Base-by-base conservation (phyloP, 92 coral and sea anemone species). In the Porites lobata region DNA sequence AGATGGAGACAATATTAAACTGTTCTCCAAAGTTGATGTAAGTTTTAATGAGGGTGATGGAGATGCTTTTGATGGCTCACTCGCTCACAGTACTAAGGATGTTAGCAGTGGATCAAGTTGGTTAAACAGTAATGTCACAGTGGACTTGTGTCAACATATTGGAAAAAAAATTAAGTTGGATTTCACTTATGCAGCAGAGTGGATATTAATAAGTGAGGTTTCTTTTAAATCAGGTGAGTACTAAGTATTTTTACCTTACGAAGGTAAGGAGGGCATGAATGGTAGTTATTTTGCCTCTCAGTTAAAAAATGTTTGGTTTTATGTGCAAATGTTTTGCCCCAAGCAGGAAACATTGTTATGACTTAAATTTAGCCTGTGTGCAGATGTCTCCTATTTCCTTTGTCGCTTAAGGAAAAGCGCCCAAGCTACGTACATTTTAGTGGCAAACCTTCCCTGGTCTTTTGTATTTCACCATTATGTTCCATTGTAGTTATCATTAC, bases 161-260 rank as follows among this genome's bases (percentile, higher is more conserved):
- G 97, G 93, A 74, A 93, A 72, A 58, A 67, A 59, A 20, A 78
- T 96, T 59, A 76, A 71, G 65, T 72, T 87, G 47, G 85, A 91
- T 77, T 95, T 96, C 70, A 66, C 78, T 10, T 92, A 89, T 75
- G 85, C 89, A 17, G 92, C 91, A 43, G 87, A 93, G 2, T 96
- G 99, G 99, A 87, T 96, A 64, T 85, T 93, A 68, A 86, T 96
- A 9, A 95, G 98, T 86, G 99, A 96, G 80, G 93, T 96, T 65
- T 83, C 87, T 14, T 93, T 96, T 75, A 71, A 90, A 58, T 91
- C 95, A 74, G 96, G 99, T 95, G 91, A 88, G 91, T 54, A 24
- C 13, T 21, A 17, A 7, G 15, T 8, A 14, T 0, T 15, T 20
- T 69, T 24, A 50, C 65, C 19, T 21, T 19, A 18, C 2, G 14